A percentile compares a stretch with the other conserved stretches of the same genome.
These are phyloP conservation scores for Mimachlamys varia DNA, from an alignment of 2,888 invertebrate genomes.

Conservation along the genomic window DNA sequence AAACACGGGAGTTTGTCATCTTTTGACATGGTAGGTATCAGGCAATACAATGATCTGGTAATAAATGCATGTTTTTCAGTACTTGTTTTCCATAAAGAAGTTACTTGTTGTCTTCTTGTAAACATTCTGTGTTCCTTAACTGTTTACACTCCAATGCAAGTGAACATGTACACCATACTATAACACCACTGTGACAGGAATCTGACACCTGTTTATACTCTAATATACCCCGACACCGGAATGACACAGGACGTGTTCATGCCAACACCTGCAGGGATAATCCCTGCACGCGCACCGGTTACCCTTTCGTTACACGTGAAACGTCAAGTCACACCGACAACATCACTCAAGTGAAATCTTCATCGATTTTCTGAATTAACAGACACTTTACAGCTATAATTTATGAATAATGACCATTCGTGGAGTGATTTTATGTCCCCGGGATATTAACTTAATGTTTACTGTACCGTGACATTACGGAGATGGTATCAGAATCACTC, in stretches of 20 bases:
- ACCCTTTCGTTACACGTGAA: not conserved
- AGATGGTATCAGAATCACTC: not conserved
- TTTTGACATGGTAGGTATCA: too few relatives aligned
- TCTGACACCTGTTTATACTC: not conserved
- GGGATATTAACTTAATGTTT: not conserved
- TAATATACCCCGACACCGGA: not conserved
- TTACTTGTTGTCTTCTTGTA: too few relatives aligned
- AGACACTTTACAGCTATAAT: not conserved
- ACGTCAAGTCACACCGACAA: not conserved
- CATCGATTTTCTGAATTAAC: constrained; percentile 21
- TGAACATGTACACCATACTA: too few relatives aligned
- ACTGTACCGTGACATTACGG: not conserved
- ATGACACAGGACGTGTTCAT: not conserved
- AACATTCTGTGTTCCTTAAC: too few relatives aligned
- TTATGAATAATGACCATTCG: not conserved
- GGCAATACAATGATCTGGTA: too few relatives aligned
- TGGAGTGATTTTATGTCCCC: not conserved
- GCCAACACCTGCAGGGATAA: not conserved
- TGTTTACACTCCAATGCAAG: too few relatives aligned
- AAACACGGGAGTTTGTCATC: too few relatives aligned
- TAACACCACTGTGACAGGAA: too few relatives aligned
- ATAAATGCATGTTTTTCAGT: too few relatives aligned
- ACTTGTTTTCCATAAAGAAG: too few relatives aligned
- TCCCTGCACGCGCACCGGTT: constrained; percentile 11
- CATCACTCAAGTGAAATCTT: not conserved